Percentiles rank a stretch among this genome's conserved stretches.
These are phyloP conservation scores for Vulpes lagopus DNA, from an alignment of 2,113 vertebrate genomes.

Conservation along the genomic window DNA sequence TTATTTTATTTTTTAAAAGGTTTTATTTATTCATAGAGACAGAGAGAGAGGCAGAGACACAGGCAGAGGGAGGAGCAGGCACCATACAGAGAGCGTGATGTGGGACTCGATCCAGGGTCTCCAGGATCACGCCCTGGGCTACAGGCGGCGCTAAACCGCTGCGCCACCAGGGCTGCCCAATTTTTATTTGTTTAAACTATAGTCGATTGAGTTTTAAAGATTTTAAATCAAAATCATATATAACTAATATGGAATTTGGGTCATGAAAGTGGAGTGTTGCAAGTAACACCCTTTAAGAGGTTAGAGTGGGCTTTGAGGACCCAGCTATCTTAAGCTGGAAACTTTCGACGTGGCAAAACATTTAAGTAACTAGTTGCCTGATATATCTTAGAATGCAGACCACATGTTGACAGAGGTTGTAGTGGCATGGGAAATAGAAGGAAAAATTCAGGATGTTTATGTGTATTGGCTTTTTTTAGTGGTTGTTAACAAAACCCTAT, in stretches of 20 bases:
- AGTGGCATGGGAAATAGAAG: conserved; percentile 1
- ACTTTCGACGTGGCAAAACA: neutral
- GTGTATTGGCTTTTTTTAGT: conserved; percentile 52
- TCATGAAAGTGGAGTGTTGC: neutral
- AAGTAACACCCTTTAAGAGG: neutral
- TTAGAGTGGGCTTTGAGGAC: neutral
- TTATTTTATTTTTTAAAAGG: neutral
- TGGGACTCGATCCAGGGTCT: too few relatives aligned
- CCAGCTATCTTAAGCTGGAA: neutral
- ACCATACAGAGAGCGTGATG: too few relatives aligned
- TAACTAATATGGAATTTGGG: neutral
- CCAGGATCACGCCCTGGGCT: too few relatives aligned
- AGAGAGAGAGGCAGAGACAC: too few relatives aligned
- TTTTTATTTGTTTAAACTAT: conserved; percentile 20
- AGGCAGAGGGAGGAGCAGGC: too few relatives aligned
- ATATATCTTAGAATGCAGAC: neutral
- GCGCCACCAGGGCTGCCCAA: too few relatives aligned
- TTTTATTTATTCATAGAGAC: too few relatives aligned
- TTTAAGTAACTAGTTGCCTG: neutral
- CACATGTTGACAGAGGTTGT: neutral
- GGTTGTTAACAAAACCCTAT: conserved; percentile 13
- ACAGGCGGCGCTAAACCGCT: too few relatives aligned
- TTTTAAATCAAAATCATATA: neutral
- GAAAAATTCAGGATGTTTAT: conserved; percentile 59
- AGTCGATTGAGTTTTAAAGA: conserved; percentile 9